These are phyloP conservation scores for Ochropleura leucogaster DNA, from an alignment of 2,888 invertebrate genomes.

Conservation along the genomic window DNA sequence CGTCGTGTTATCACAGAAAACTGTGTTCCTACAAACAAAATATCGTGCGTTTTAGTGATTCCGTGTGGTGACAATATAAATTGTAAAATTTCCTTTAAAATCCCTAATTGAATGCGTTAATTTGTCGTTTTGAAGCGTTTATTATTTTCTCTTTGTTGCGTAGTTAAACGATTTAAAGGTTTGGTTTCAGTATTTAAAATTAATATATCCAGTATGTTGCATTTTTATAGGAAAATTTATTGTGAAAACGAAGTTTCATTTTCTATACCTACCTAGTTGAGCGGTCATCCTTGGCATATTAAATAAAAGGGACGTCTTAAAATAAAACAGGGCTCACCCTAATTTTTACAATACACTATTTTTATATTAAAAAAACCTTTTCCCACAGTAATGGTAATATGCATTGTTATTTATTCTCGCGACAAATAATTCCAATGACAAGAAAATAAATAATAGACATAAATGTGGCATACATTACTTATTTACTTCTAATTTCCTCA, in stretches of 20 bases:
- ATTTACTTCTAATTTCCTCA: slow-evolving; percentile 42
- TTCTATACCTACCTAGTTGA: background rate
- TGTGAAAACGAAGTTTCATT: background rate
- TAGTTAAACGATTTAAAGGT: slow-evolving; percentile 3
- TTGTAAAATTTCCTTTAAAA: slow-evolving; percentile 37
- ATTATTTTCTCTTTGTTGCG: slow-evolving; percentile 12
- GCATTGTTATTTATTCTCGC: slow-evolving; percentile 9
- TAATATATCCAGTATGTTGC: background rate
- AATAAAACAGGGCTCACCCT: slow-evolving; percentile 13
- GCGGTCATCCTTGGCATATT: slow-evolving; percentile 5
- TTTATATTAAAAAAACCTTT: background rate
- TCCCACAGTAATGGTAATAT: background rate
- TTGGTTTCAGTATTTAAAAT: background rate
- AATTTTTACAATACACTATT: background rate
- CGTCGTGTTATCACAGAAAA: slow-evolving; percentile 56
- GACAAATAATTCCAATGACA: slow-evolving; percentile 33
- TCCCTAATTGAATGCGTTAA: slow-evolving; percentile 48
- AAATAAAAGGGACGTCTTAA: slow-evolving; percentile 2
- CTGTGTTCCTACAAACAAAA: slow-evolving; percentile 20
- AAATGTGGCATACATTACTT: slow-evolving; percentile 23
- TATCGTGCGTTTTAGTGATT: slow-evolving; percentile 58
- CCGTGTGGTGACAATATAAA: slow-evolving; percentile 40
- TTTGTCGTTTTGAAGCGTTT: slow-evolving; percentile 28
- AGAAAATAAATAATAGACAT: slow-evolving; percentile 27
- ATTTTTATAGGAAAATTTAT: slow-evolving; percentile 6